Evolutionary conservation across 2,888 invertebrate species (phyloP).

Genomic region (Masnerella sp.): DNA sequence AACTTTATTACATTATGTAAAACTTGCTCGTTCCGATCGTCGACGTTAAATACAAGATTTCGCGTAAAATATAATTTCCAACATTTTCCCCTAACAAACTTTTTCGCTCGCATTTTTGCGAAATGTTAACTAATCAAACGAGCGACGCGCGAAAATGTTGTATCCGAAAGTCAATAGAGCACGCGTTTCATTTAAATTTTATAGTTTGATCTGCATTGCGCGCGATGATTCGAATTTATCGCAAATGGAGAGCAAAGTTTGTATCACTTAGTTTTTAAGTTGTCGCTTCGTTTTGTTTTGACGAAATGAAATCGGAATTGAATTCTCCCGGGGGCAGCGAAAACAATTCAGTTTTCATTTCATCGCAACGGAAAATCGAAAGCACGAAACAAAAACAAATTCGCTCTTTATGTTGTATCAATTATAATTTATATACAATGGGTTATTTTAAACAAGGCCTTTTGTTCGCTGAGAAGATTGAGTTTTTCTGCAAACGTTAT

Average conservation of each 20-base stretch:
- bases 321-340: slow-evolving; percentile 21
- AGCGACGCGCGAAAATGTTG: no score
- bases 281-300: slow-evolving; percentile 21
- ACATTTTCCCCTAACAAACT: no score
- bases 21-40: slow-evolving; percentile 9
- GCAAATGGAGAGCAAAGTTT: slow-evolving; percentile 3
- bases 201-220: neutral
- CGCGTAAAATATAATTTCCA: slow-evolving; percentile 4
- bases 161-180: no score
- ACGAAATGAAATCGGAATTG: slow-evolving; percentile 41
- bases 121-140: no score
- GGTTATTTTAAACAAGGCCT: no score
- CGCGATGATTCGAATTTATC: neutral
- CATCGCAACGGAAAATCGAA: slow-evolving; percentile 28
- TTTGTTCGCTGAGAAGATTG: no score
- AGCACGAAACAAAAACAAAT: slow-evolving; percentile 9
- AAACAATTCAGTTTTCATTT: slow-evolving; percentile 42
- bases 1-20: slow-evolving; percentile 20
- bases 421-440: no score
- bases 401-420: no score
- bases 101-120: no score
- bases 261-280: slow-evolving; percentile 13
- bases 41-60: slow-evolving; percentile 13
- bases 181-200: no score
- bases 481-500: no score